phyloP scores from a whole-genome alignment of 2,888 invertebrate species.

The Cataglyphis livida region DNA sequence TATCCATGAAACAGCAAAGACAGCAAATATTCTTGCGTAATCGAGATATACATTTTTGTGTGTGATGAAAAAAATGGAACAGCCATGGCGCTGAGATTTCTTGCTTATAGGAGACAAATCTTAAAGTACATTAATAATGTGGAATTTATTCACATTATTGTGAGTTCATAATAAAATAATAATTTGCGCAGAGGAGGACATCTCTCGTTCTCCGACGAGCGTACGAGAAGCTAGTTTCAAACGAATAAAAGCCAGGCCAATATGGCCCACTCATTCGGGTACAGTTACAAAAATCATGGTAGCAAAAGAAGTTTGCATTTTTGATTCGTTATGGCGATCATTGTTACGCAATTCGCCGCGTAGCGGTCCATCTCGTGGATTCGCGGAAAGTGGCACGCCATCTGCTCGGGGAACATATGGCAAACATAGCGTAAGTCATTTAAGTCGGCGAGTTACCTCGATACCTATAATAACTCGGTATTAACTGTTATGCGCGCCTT shows the following conservation, averaged over 20 bases:
- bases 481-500: slow-evolving; percentile 57
- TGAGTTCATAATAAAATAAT: neutral
- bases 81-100: neutral
- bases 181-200: neutral
- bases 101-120: neutral
- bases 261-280: slow-evolving; percentile 31
- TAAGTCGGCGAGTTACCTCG: slow-evolving; percentile 51
- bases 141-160: neutral
- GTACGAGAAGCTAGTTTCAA: neutral
- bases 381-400: slow-evolving; percentile 79
- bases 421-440: slow-evolving; percentile 67
- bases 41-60: neutral
- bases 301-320: slow-evolving; percentile 28
- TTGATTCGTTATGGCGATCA: slow-evolving; percentile 38
- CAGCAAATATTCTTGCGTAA: neutral
- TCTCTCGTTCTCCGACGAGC: neutral
- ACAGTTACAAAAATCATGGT: slow-evolving; percentile 32
- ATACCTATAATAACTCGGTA: slow-evolving; percentile 53
- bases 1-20: neutral
- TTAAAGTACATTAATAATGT: neutral
- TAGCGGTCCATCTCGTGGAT: slow-evolving; percentile 69
- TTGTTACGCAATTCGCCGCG: slow-evolving; percentile 58
- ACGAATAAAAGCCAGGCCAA: slow-evolving; percentile 1
- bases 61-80: neutral
- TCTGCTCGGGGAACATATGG: slow-evolving; percentile 77